Base-by-base conservation (phyloP, 37 sponge, comb jelly and placozoan species). In the Crambe crambe region DNA sequence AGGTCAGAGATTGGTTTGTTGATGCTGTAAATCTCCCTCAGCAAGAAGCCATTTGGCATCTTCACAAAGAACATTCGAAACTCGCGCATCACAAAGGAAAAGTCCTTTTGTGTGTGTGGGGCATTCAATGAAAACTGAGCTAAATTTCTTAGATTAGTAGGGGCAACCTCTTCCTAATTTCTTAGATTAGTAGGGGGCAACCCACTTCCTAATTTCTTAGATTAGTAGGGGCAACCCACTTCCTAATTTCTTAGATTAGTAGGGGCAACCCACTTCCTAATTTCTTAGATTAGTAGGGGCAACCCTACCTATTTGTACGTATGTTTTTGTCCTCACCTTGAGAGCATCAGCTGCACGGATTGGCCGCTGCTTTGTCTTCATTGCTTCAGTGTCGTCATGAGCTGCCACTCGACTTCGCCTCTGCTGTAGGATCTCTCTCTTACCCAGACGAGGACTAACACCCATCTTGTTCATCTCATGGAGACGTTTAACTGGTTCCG, bases 51-150 rank as follows among this genome's bases (percentile, higher is more conserved):
- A 62, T 76, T 87, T 2, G 88, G 88, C 70, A 87, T 22, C 78
- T 87, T 81, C 38, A 87, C 58, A 37, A 60, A 87, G 66, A 87
- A 87, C 38, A 82, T 10, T 30, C 88, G 41, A 25, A 51, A 87
- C 57, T 81, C 82, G 3, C 88, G 42, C 76, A 75, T 70, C 35
- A 76, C 62, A 31, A 54, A 76, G 17, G 82, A 81, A 60, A 76
- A 87, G 42, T 81, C 88, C 88, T 87, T 56, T 8, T 42, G 9
- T 30, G n/a, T n/a, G n/a, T n/a, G n/a, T n/a, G 26, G 25, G 31
- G 56, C 17, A 35, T 25, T 57, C 40, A 57, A 37, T 30, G 30
- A 25, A 57, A 38, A 12, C 30, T 70, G 57, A 30, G 27, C 56
- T 10, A 8, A 73, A 6, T 4, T 22, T 29, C 74, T n/a, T n/a